These are phyloP conservation scores for Halyomorpha halys DNA, from an alignment of 1,140 invertebrate species.

Conservation along the genomic window DNA sequence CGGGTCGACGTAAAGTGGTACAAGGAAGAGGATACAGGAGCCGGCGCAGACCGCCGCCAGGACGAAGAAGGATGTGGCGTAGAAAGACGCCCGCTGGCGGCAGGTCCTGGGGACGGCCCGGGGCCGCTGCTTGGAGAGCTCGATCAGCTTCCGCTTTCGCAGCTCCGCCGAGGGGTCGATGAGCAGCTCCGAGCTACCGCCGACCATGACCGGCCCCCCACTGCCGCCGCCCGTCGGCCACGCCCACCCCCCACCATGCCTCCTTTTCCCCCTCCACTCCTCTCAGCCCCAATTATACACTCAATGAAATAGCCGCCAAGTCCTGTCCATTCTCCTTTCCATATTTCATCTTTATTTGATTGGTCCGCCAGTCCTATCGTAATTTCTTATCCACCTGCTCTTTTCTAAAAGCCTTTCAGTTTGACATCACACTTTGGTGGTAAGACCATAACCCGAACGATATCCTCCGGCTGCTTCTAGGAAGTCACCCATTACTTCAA, in stretches of 20 bases:
- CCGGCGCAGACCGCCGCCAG: slow-evolving; percentile 67
- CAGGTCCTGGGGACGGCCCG: slow-evolving; percentile 52
- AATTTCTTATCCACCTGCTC: too few species aligned
- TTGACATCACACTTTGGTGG: too few species aligned
- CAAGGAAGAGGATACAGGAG: slow-evolving; percentile 71
- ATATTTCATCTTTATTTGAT: too few species aligned
- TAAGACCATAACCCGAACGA: too few species aligned
- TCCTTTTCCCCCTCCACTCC: slow-evolving; percentile 39
- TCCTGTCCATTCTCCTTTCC: too few species aligned
- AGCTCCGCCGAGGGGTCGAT: slow-evolving; percentile 61
- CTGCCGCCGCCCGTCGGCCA: slow-evolving; percentile 32
- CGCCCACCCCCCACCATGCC: slow-evolving; percentile 24
- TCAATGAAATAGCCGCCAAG: too few species aligned
- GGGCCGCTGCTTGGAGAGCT: slow-evolving; percentile 42
- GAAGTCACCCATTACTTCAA: too few species aligned
- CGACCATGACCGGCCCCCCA: slow-evolving; percentile 52
- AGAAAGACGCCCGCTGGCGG: slow-evolving; percentile 63
- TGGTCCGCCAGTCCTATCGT: too few species aligned
- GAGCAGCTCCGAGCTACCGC: slow-evolving; percentile 73
- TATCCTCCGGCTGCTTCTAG: too few species aligned
- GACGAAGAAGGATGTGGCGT: slow-evolving; percentile 65
- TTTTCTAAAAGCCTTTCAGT: too few species aligned
- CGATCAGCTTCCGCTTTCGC: slow-evolving; percentile 56
- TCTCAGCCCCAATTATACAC: slow-evolving; percentile 23
- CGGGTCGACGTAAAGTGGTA: slow-evolving; percentile 80